Conservation (phyloP, 2,797 vertebrate genomes). For the Poecilia velifera region DNA sequence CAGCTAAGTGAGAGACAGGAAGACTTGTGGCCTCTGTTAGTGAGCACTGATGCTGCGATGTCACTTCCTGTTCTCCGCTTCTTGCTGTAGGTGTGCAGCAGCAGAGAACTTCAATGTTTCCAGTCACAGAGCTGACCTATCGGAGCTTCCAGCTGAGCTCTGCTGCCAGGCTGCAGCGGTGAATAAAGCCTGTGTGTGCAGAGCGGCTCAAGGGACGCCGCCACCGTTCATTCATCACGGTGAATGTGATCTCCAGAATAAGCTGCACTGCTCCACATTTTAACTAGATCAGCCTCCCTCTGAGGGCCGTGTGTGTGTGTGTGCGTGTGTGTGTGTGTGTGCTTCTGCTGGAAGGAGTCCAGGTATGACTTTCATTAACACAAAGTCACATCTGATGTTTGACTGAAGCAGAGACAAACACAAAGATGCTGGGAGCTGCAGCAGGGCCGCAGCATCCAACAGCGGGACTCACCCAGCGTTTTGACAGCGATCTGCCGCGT, state of each 20-base stretch:
- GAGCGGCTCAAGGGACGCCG: constrained; percentile 35
- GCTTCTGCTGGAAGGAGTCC: background rate
- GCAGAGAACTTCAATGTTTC: constrained; percentile 18
- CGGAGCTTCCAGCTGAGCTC: background rate
- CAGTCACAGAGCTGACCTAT: background rate
- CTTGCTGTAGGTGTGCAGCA: background rate
- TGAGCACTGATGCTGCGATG: background rate
- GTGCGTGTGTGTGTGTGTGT: background rate
- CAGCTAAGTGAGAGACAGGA: background rate
- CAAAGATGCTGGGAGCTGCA: background rate
- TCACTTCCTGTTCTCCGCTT: background rate
- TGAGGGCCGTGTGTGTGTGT: background rate
- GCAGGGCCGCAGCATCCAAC: constrained; percentile 9
- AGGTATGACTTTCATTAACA: background rate
- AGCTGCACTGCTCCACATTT: background rate
- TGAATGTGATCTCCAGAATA: constrained; percentile 24
- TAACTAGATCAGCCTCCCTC: background rate
- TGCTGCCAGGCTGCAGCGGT: background rate
- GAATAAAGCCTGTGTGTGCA: constrained; percentile 26
- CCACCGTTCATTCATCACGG: constrained; percentile 16
- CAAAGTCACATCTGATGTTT: background rate
- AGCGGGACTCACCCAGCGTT: constrained; percentile 89
- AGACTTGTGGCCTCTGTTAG: background rate
- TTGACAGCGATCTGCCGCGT: constrained; percentile 97
- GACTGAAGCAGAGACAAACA: background rate